Evolutionary conservation across 2,888 invertebrate species (phyloP).

Genomic region (Teleogryllus oceanicus): DNA sequence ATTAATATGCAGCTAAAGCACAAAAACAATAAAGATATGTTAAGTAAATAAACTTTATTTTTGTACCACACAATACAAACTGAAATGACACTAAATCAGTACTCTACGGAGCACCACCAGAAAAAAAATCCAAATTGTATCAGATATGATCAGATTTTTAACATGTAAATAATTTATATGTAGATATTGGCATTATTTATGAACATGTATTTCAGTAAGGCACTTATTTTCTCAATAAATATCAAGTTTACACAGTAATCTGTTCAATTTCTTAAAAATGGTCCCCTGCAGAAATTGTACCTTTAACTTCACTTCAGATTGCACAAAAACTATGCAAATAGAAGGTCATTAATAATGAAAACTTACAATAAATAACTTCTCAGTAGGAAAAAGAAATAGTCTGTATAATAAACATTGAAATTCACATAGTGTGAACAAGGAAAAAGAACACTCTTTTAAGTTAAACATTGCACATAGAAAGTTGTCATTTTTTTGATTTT

Average conservation of each 20-base stretch:
- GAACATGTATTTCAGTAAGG: constrained; percentile 9
- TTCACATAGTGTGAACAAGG: constrained; percentile 1
- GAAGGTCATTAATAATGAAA: background rate
- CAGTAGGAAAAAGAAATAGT: background rate
- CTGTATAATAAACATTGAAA: constrained; percentile 18
- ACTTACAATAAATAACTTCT: constrained; percentile 18
- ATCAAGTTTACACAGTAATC: background rate
- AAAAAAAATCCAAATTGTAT: background rate
- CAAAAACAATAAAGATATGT: constrained; percentile 4
- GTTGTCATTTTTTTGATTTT: constrained; percentile 26
- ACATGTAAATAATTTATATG: constrained; percentile 11
- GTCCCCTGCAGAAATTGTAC: background rate
- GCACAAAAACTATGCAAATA: background rate
- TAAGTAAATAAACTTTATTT: constrained; percentile 18
- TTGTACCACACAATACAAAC: constrained; percentile 18
- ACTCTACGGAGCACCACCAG: background rate
- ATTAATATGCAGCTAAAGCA: background rate
- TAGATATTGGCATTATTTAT: background rate
- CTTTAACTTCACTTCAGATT: constrained; percentile 2
- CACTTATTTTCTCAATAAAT: constrained; percentile 18
- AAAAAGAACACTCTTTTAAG: background rate
- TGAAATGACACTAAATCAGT: constrained; percentile 18
- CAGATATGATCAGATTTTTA: background rate
- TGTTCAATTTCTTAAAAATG: background rate
- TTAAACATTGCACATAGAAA: constrained; percentile 11